These are phyloP conservation scores for Melitaea cinxia DNA, from an alignment of 1,140 invertebrate species.

Conservation along the genomic window DNA sequence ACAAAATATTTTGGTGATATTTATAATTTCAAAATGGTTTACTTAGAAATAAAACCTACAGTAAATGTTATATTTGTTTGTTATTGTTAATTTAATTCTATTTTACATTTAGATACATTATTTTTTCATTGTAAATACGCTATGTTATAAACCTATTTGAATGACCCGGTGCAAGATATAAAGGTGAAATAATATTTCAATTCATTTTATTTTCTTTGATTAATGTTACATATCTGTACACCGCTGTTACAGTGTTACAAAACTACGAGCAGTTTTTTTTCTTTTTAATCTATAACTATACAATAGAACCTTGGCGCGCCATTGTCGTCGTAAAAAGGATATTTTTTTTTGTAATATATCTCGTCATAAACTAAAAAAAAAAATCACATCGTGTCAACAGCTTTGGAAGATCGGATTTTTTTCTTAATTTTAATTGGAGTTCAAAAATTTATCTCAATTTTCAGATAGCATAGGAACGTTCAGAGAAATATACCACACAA, in stretches of 20 bases:
- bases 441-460: background rate
- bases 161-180: constrained; percentile 27
- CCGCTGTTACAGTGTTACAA: constrained; percentile 23
- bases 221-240: constrained; percentile 38
- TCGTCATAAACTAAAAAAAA: background rate
- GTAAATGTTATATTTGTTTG: constrained; percentile 7
- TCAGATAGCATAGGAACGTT: constrained; percentile 4
- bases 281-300: constrained; percentile 30
- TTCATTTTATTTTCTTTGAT: constrained; percentile 1
- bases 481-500: background rate
- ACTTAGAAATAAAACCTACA: background rate
- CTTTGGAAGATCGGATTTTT: constrained; percentile 6
- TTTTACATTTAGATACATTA: constrained; percentile 32
- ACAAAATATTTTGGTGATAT: background rate
- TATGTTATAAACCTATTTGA: constrained; percentile 29
- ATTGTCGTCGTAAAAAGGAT: constrained; percentile 36
- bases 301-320: constrained; percentile 37
- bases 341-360: background rate
- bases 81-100: constrained; percentile 9
- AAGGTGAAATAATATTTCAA: constrained; percentile 18
- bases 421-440: background rate
- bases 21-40: background rate
- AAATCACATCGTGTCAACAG: background rate
- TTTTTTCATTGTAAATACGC: constrained; percentile 35
- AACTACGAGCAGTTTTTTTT: constrained; percentile 28